Percentiles rank a stretch among this genome's conserved stretches.
phyloP scores from a whole-genome alignment of 35 echinoderm and acorn worm genomes.

The Stichopus chloronotus region DNA sequence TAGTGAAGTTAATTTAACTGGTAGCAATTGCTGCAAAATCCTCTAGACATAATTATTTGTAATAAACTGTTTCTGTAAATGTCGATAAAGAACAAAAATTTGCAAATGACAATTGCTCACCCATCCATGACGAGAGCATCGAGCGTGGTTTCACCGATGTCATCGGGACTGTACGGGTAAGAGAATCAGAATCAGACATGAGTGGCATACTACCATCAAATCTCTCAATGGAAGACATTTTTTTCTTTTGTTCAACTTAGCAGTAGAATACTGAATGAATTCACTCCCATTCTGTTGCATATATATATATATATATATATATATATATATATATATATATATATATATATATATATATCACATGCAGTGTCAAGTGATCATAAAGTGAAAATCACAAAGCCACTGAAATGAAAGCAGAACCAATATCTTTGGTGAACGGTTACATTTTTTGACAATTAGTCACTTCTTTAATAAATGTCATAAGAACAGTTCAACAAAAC shows the following conservation, averaged over 20 bases:
- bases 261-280: background rate
- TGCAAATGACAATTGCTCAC: background rate
- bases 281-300: background rate
- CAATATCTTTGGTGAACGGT: too few relatives aligned
- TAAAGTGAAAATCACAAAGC: too few relatives aligned
- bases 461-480: too few relatives aligned
- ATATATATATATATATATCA: background rate
- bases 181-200: background rate
- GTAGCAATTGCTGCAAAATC: too few relatives aligned
- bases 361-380: too few relatives aligned
- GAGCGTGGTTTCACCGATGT: slow-evolving; percentile 27
- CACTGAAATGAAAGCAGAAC: too few relatives aligned
- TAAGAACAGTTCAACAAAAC: too few relatives aligned
- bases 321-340: background rate
- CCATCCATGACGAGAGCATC: slow-evolving; percentile 48
- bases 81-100: too few relatives aligned
- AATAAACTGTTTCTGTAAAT: too few relatives aligned
- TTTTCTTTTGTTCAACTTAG: background rate
- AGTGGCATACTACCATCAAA: background rate
- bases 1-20: too few relatives aligned
- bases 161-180: slow-evolving; percentile 3
- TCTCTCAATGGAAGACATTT: background rate
- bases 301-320: background rate
- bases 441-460: too few relatives aligned
- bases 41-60: too few relatives aligned